Conservation (phyloP, 1,140 invertebrate genomes). For the Eubasilissa regina region DNA sequence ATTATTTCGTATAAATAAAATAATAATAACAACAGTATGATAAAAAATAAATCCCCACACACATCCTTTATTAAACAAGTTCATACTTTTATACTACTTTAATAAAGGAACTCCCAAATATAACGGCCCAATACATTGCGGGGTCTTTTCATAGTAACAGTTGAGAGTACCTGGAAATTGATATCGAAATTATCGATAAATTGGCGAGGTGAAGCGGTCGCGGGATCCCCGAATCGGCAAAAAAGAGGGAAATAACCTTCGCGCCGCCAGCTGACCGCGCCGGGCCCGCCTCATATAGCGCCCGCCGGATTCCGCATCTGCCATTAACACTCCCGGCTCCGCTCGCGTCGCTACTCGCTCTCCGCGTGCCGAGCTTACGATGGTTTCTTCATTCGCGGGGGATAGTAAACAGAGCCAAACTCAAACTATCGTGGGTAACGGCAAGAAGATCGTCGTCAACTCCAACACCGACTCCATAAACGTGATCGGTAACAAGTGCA, state of each 20-base stretch:
- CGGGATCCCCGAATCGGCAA: conserved; percentile 13
- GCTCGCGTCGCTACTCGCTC: neutral
- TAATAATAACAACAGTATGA: too few relatives aligned
- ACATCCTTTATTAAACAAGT: too few relatives aligned
- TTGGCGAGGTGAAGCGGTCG: neutral
- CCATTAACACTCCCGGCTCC: neutral
- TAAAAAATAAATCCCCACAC: too few relatives aligned
- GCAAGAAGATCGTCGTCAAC: conserved; percentile 12
- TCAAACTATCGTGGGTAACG: conserved; percentile 36
- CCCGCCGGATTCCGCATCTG: neutral
- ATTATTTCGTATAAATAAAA: too few relatives aligned
- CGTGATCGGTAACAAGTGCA: conserved; percentile 31
- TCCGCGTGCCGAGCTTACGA: neutral
- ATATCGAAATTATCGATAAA: conserved; percentile 5
- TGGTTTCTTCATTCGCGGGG: neutral
- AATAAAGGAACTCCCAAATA: too few relatives aligned
- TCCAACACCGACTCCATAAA: conserved; percentile 26
- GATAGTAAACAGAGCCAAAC: neutral
- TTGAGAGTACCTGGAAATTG: conserved; percentile 2
- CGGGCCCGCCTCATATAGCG: conserved; percentile 13
- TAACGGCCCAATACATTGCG: too few relatives aligned
- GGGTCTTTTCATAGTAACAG: too few relatives aligned
- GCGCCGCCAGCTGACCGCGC: neutral
- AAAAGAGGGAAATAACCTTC: conserved; percentile 17
- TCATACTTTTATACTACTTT: too few relatives aligned